Conservation (phyloP, 2,113 vertebrate genomes). For the Thalassoma bifasciatum region DNA sequence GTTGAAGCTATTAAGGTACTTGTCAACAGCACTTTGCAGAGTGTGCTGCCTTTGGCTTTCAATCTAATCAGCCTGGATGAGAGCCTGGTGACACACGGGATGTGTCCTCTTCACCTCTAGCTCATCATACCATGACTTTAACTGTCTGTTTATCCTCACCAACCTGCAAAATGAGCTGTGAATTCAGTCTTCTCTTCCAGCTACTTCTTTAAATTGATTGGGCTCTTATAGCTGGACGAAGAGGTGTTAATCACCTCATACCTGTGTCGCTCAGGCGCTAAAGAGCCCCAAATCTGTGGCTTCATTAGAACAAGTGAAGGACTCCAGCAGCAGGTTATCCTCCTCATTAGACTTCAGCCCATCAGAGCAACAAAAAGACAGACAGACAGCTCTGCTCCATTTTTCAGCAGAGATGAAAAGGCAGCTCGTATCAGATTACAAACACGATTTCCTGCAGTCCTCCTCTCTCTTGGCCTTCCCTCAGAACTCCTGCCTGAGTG, state of each 20-base stretch:
- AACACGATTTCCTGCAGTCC: slow-evolving; percentile 18
- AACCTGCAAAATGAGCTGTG: slow-evolving; percentile 31
- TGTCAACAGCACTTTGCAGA: slow-evolving; percentile 72
- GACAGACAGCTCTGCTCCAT: slow-evolving; percentile 43
- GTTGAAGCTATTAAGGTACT: slow-evolving; percentile 66
- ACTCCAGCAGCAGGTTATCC: slow-evolving; percentile 38
- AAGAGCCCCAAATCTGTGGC: slow-evolving; percentile 48
- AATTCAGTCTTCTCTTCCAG: slow-evolving; percentile 39
- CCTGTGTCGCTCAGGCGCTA: slow-evolving; percentile 7
- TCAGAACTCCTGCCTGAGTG: slow-evolving; percentile 26
- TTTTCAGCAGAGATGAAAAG: slow-evolving; percentile 44
- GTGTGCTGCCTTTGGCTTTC: slow-evolving; percentile 64
- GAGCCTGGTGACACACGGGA: slow-evolving; percentile 49
- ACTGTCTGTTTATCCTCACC: slow-evolving; percentile 58
- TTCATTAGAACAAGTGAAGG: slow-evolving; percentile 46
- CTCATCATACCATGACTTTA: slow-evolving; percentile 50
- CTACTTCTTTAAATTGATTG: slow-evolving; percentile 58
- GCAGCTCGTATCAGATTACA: slow-evolving; percentile 25
- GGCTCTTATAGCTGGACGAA: slow-evolving; percentile 23
- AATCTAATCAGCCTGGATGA: slow-evolving; percentile 68
- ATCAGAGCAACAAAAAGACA: slow-evolving; percentile 21
- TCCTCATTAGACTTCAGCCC: slow-evolving; percentile 54
- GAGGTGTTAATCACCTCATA: slow-evolving; percentile 38
- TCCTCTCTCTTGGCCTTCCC: background rate
- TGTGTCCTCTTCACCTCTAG: slow-evolving; percentile 49